phyloP scores from a whole-genome alignment of 2,797 vertebrate genomes.

The Carapus acus region DNA sequence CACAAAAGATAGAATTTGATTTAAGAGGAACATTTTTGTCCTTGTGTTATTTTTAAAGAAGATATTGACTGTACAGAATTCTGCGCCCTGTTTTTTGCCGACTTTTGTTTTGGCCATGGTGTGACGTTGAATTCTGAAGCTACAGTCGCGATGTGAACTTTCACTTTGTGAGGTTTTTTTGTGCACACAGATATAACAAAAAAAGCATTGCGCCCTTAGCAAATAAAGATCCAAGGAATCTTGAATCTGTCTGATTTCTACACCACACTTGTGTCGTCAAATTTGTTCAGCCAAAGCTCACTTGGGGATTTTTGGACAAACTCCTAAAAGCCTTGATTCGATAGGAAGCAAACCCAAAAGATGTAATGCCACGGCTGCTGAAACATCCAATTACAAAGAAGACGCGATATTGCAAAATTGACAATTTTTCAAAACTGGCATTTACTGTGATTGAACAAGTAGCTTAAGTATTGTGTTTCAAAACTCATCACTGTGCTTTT shows the following conservation, averaged over 20 bases:
- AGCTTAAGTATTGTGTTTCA: too few relatives aligned
- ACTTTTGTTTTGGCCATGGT: slow-evolving; percentile 90
- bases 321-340: too few relatives aligned
- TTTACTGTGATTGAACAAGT: too few relatives aligned
- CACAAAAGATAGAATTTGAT: slow-evolving; percentile 99
- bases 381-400: too few relatives aligned
- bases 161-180: slow-evolving; percentile 88
- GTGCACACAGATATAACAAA: slow-evolving; percentile 87
- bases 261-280: too few relatives aligned
- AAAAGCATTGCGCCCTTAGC: slow-evolving; percentile 87
- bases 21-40: slow-evolving; percentile 99
- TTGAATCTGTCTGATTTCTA: slow-evolving; percentile 82
- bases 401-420: too few relatives aligned
- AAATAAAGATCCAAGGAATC: slow-evolving; percentile 93
- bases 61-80: slow-evolving; percentile 86
- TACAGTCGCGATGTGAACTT: slow-evolving; percentile 88
- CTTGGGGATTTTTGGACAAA: too few relatives aligned
- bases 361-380: too few relatives aligned
- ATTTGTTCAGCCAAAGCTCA: too few relatives aligned
- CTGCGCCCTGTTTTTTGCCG: slow-evolving; percentile 81
- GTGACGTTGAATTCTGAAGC: slow-evolving; percentile 87
- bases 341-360: too few relatives aligned
- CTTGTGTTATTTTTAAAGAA: slow-evolving; percentile 86
- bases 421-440: too few relatives aligned
- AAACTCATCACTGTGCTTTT: too few relatives aligned